Evolutionary conservation across 2,113 vertebrate species (phyloP), one percentile per base, ranked within the genome.

Genomic region (Vidua macroura): DNA sequence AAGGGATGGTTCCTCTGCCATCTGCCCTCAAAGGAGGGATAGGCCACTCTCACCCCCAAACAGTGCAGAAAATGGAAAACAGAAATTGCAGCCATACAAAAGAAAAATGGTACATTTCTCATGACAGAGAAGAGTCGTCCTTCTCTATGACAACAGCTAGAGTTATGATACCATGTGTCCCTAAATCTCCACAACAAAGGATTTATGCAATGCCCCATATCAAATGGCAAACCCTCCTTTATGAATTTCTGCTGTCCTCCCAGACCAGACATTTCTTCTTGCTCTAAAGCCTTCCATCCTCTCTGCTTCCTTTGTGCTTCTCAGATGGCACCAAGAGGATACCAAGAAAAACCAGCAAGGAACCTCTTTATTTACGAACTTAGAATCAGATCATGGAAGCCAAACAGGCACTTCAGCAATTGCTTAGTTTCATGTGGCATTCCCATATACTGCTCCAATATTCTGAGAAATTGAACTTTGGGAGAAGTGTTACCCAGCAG

Each of bases 71-170:
- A 63, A 83, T 18, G 8, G 68, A 44, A 44, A 68, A 21, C 6
- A 44, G 2, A 27, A 56, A 67, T 18, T 82, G 37, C 13, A 69
- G n/a, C 18, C 35, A 15, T 3, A 17, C 6, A 30, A 30, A 85
- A 73, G 8, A 30, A 58, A 77, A 55, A 58, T 0, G 1, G 15
- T 14, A 8, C 16, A 2, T 52, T 83, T 83, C 52, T 51, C 59
- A 66, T 56, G 39, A 10, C 16, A 18, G 19, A 81, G 55, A 70
- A 43, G 9, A 56, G 13, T 15, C 0, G 0, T 15, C 46, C 51
- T 56, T 53, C 48, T 79, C 63, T n/a, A 3, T 33, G 44, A 53
- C 30, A 74, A 37, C 35, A 82, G 10, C 41, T 3, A 27, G 44
- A 78, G 15, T 52, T 74, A 60, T 33, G 15, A n/a, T 12, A 43